phyloP scores from a whole-genome alignment of 2,113 vertebrate genomes.

The Oriolus oriolus region DNA sequence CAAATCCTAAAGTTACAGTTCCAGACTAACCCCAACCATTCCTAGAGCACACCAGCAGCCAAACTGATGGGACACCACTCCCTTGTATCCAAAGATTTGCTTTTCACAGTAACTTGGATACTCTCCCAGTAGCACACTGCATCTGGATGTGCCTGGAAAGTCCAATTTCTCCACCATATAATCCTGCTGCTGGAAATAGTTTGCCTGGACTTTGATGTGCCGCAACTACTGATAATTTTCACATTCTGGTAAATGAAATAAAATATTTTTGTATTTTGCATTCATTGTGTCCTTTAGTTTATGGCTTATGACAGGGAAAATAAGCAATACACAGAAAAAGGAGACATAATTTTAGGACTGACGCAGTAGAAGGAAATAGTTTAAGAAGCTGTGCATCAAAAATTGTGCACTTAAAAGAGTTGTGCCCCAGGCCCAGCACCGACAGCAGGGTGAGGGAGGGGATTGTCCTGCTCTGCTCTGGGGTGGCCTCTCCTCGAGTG shows the following conservation, averaged over 20 bases:
- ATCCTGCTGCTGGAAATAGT: background rate
- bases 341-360: background rate
- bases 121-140: background rate
- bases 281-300: background rate
- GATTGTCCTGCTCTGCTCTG: background rate
- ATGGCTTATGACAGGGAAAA: background rate
- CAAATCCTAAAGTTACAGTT: background rate
- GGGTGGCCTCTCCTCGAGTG: background rate
- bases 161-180: background rate
- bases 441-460: background rate
- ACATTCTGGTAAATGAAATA: background rate
- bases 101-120: background rate
- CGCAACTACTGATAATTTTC: background rate
- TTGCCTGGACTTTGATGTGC: background rate
- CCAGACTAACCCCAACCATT: background rate
- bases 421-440: background rate
- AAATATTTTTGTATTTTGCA: background rate
- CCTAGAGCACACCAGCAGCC: background rate
- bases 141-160: background rate
- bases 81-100: background rate
- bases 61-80: background rate
- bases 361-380: rapidly evolving
- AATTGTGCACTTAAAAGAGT: background rate
- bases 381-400: background rate
- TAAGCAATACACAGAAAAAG: background rate